Conservation (phyloP, 2,113 vertebrate genomes). For the Ptilorrhoa leucosticta region DNA sequence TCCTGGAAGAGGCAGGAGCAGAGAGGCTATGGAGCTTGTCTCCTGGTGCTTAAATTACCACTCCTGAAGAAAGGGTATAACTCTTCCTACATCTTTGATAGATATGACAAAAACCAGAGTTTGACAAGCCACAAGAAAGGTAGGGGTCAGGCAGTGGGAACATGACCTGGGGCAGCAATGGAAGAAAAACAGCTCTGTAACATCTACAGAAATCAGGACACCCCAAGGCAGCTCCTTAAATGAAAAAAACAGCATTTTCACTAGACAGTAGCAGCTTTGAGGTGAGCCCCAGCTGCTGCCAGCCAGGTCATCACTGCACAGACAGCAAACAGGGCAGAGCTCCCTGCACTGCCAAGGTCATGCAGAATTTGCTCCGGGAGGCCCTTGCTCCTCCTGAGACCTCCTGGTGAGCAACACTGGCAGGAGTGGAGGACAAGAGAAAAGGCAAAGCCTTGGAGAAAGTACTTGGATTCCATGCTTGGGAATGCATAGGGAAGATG, state of each 20-base stretch:
- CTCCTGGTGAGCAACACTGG: neutral
- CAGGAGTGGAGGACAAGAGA: neutral
- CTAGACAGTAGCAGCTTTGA: neutral
- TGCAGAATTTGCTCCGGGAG: too few relatives aligned
- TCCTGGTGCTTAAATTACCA: neutral
- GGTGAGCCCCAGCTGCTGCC: neutral
- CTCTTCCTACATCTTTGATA: neutral
- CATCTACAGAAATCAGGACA: neutral
- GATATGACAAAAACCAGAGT: neutral
- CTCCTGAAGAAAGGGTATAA: neutral
- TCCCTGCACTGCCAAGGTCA: neutral
- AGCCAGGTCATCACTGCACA: fast-evolving
- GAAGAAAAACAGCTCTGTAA: neutral
- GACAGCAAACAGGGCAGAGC: fast-evolving
- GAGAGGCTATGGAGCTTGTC: neutral
- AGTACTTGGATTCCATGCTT: neutral
- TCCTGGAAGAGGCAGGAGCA: neutral
- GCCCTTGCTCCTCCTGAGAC: neutral
- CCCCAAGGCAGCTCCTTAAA: neutral
- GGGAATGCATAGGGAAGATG: neutral
- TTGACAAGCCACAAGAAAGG: neutral
- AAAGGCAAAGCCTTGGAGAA: neutral
- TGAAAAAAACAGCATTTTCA: neutral
- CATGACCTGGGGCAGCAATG: neutral
- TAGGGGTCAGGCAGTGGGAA: neutral